phyloP scores from a whole-genome alignment of 1,140 invertebrate species.

The Diorhabda sublineata region DNA sequence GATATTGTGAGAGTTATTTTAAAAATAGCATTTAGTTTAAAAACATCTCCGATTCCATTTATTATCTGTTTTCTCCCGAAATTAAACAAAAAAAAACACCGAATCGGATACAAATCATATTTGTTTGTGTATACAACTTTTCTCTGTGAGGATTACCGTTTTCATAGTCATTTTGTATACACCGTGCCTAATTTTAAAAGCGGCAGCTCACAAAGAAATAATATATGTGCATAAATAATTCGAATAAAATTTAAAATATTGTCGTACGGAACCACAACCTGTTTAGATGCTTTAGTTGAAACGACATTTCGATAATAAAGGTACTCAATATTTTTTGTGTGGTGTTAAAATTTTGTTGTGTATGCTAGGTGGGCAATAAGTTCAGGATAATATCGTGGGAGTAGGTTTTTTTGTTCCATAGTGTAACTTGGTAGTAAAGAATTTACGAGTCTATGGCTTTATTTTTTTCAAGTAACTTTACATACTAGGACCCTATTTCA shows the following conservation, averaged over 20 bases:
- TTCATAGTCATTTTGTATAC: conserved; percentile 32
- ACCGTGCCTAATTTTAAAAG: conserved; percentile 32
- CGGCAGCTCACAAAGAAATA: conserved; percentile 34
- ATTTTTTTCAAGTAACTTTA: no score
- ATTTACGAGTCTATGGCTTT: no score
- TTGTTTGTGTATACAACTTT: conserved; percentile 32
- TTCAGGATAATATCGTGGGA: conserved; percentile 23
- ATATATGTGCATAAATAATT: conserved; percentile 38
- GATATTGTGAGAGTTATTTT: no score
- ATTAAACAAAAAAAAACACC: neutral
- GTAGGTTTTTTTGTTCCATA: conserved; percentile 25
- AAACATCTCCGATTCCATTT: no score
- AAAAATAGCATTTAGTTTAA: no score
- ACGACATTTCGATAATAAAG: conserved; percentile 27
- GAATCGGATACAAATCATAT: conserved; percentile 30
- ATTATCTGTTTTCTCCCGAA: no score
- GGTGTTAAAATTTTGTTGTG: conserved; percentile 17
- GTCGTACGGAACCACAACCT: conserved; percentile 32
- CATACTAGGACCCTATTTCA: no score
- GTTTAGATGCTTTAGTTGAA: conserved; percentile 28
- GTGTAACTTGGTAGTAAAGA: conserved; percentile 30
- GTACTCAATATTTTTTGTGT: conserved; percentile 28
- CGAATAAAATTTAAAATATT: conserved; percentile 36
- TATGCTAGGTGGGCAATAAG: conserved; percentile 18
- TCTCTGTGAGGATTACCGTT: conserved; percentile 30